Base-by-base conservation (phyloP, 2,888 invertebrate species). In the Chorisops tibialis region DNA sequence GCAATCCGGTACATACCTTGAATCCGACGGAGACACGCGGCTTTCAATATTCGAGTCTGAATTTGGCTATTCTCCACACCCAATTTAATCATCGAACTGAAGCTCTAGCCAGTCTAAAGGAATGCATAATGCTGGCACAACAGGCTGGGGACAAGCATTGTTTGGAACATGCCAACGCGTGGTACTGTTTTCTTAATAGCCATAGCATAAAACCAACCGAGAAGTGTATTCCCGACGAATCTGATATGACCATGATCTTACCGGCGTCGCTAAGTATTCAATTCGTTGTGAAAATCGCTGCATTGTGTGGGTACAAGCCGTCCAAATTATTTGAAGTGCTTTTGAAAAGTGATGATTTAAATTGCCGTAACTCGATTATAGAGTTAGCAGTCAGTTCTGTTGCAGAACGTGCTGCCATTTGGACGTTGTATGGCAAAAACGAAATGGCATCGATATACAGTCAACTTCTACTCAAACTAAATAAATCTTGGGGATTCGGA, bases 41-140 rank as follows among this genome's bases (percentile, higher is more conserved):
- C 43, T 90, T 89, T 71, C 83, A 95, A 72, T 96, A 91, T 74
- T 93, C 95, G 5, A 91, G 93, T 16, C 81, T 96, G n/a, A 95
- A 94, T 75, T 81, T 96, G 66, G 93, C 94, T 0, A 88, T 93
- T 19, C 81, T 95, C 70, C 93, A 95, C 75, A 89, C 90, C 49
- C 87, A 90, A 69, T 95, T 95, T 76, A 73, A 74, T 68, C 80
- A 71, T 69, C 91, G 90, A 65, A 82, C 86, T 50, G 87, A 92
- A 73, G 92, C 93, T 0, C 78, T 89, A 72, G 85, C 87, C 63
- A 88, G 91, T 14, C 81, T 96, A n/a, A 86, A 87, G 68, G 95
- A 96, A 79, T 91, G 93, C 9, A 86, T 95, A 59, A 87, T 87
- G 77, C 82, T 92, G 73, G 91, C 94, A 3, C 94, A 95, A 75